phyloP scores from a whole-genome alignment of 1,140 invertebrate genomes.

The Meloidogyne exigua region DNA sequence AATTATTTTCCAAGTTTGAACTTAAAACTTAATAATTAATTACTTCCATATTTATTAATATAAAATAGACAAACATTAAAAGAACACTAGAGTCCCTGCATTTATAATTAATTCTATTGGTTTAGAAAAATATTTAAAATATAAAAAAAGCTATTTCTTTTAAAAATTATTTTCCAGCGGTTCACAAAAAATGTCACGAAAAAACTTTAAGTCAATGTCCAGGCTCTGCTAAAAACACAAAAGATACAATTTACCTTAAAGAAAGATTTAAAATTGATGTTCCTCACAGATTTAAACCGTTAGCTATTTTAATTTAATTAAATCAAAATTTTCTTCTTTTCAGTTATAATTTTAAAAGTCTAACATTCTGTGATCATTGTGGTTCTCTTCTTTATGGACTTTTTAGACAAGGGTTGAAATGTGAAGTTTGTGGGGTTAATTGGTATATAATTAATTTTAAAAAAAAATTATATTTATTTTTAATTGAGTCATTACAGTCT shows the following conservation, averaged over 20 bases:
- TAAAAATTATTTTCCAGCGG: no score
- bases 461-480: no score
- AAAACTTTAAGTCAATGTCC: slow-evolving; percentile 67
- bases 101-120: no score
- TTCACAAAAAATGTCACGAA: slow-evolving; percentile 68
- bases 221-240: slow-evolving; percentile 67
- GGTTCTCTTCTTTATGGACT: slow-evolving; percentile 92
- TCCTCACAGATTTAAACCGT: slow-evolving; percentile 78
- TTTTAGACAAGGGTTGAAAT: slow-evolving; percentile 92
- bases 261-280: slow-evolving; percentile 93
- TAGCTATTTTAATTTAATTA: not conserved
- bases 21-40: no score
- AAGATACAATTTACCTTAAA: slow-evolving; percentile 66
- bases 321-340: not conserved
- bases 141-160: no score
- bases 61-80: no score
- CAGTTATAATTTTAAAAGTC: slow-evolving; percentile 86
- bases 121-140: not conserved
- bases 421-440: slow-evolving; percentile 89
- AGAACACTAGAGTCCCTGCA: no score
- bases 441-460: slow-evolving; percentile 65
- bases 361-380: slow-evolving; percentile 99
- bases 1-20: no score
- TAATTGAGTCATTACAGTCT: no score
- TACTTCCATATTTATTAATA: no score